Conservation (phyloP, 1,140 invertebrate genomes). For the Cheumatopsyche charites region DNA sequence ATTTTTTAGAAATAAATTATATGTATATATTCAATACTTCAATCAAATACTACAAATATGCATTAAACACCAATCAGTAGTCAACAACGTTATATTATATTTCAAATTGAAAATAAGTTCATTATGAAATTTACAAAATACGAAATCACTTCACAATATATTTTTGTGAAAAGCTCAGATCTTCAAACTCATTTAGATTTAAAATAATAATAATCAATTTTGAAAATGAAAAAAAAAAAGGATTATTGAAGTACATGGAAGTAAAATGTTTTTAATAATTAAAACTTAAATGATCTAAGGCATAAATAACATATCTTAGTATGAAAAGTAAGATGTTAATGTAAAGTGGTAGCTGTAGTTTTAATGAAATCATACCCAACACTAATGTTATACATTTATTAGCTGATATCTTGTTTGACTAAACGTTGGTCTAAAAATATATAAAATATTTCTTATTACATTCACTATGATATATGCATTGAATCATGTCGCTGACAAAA, state of each 20-base stretch:
- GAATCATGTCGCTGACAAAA: neutral
- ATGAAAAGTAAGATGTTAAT: no score
- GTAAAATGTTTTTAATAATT: no score
- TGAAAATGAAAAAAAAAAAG: no score
- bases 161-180: conserved; percentile 21
- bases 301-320: no score
- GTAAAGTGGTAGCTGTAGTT: no score
- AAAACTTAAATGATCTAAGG: no score
- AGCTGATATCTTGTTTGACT: neutral
- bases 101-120: conserved; percentile 18
- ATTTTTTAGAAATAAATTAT: neutral
- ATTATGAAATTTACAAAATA: conserved; percentile 8
- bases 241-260: no score
- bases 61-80: conserved; percentile 4
- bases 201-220: no score
- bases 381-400: no score
- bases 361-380: no score
- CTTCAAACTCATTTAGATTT: neutral
- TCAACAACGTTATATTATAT: conserved; percentile 20
- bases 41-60: conserved; percentile 13
- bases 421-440: conserved; percentile 26
- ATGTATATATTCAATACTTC: conserved; percentile 12
- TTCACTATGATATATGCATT: conserved; percentile 16
- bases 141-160: neutral
- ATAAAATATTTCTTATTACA: conserved; percentile 11